Conservation (phyloP, 2,888 invertebrate species). For the Agrotis exclamationis region DNA sequence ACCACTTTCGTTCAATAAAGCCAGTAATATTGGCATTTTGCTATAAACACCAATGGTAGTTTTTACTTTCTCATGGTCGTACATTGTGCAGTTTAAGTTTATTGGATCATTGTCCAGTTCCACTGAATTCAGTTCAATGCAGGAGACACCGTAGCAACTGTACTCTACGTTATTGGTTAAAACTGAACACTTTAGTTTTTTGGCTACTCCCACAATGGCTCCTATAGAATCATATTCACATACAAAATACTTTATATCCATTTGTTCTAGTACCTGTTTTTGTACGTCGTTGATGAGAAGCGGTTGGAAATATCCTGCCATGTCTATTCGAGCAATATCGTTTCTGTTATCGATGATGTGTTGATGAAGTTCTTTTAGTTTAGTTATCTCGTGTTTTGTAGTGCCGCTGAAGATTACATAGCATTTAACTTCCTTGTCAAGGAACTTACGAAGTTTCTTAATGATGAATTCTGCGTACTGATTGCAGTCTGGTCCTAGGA, state of each 20-base stretch:
- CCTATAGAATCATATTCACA: constrained; percentile 64
- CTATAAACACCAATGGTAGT: constrained; percentile 52
- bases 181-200: constrained; percentile 64
- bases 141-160: constrained; percentile 61
- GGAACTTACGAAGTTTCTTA: constrained; percentile 32
- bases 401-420: constrained; percentile 59
- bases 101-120: neutral
- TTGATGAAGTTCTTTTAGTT: constrained; percentile 44
- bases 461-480: constrained; percentile 48
- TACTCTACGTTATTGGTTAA: constrained; percentile 68
- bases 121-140: constrained; percentile 47
- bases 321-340: neutral
- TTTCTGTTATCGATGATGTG: constrained; percentile 22
- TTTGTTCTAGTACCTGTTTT: constrained; percentile 65
- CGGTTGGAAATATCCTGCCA: constrained; percentile 43
- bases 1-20: constrained; percentile 45
- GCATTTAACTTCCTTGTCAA: constrained; percentile 39
- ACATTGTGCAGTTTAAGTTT: constrained; percentile 50
- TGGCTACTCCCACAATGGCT: constrained; percentile 64
- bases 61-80: constrained; percentile 45
- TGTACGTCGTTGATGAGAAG: constrained; percentile 53
- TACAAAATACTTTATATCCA: constrained; percentile 66
- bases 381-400: constrained; percentile 17
- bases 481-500: constrained; percentile 62
- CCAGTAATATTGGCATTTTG: constrained; percentile 57